Conservation (phyloP, 2,113 vertebrate genomes). For the Etheostoma cragini region DNA sequence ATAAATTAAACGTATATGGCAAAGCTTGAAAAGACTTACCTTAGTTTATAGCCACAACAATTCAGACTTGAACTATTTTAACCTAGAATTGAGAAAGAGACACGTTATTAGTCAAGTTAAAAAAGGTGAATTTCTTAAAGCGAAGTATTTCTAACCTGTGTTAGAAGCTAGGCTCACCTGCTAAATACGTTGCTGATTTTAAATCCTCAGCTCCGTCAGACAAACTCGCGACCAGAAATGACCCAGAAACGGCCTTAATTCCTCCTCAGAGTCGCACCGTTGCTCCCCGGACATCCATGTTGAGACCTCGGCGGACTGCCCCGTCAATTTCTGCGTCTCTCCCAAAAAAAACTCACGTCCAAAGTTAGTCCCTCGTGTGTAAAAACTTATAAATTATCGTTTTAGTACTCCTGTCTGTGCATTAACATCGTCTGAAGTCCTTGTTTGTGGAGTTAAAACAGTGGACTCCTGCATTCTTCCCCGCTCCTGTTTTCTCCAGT, state of each 20-base stretch:
- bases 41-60: not conserved
- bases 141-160: not conserved
- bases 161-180: conserved; percentile 50
- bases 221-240: conserved; percentile 26
- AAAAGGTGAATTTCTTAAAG: too few relatives aligned
- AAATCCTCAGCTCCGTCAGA: conserved; percentile 16
- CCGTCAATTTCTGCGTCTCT: conserved; percentile 38
- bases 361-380: conserved; percentile 44
- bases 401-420: not conserved
- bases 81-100: conserved; percentile 12
- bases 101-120: not conserved
- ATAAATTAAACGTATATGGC: not conserved
- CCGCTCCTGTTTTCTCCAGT: conserved; percentile 7
- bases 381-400: rapidly evolving
- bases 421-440: not conserved
- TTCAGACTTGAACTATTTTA: not conserved
- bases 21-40: conserved; percentile 36
- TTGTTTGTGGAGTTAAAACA: not conserved
- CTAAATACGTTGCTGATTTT: not conserved
- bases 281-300: conserved; percentile 76
- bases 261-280: conserved; percentile 62
- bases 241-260: conserved; percentile 63
- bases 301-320: conserved; percentile 29
- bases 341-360: conserved; percentile 21
- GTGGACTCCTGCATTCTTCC: conserved; percentile 11